Percentiles rank a stretch among this genome's conserved stretches.
phyloP scores from a whole-genome alignment of 2,797 vertebrate genomes.

The Mormyrus proboscirostris region DNA sequence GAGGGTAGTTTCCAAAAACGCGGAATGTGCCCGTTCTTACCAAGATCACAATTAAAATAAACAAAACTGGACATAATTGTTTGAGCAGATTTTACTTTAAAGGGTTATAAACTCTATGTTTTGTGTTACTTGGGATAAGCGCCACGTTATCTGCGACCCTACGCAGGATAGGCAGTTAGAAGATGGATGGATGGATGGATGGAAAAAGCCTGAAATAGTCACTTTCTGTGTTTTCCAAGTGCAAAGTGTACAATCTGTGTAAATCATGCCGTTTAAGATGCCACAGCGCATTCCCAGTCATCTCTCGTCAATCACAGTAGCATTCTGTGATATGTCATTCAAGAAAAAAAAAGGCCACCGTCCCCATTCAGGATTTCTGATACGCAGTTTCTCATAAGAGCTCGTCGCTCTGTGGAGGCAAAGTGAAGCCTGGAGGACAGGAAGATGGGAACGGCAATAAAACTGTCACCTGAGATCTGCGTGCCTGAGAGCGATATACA shows the following conservation, averaged over 20 bases:
- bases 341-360: background rate
- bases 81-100: background rate
- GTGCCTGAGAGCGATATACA: background rate
- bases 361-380: background rate
- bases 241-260: background rate
- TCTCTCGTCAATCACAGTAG: background rate
- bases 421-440: constrained; percentile 4
- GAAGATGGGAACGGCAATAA: background rate
- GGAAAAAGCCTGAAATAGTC: background rate
- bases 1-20: background rate
- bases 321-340: background rate
- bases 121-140: too few relatives aligned
- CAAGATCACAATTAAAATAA: background rate
- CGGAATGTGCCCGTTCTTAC: background rate
- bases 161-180: too few relatives aligned
- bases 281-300: background rate
- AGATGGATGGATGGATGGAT: background rate
- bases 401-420: background rate
- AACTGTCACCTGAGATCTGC: background rate
- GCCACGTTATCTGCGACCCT: too few relatives aligned
- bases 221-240: background rate
- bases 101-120: background rate
- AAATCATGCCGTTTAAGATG: background rate
- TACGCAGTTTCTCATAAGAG: background rate
- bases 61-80: background rate